A percentile compares a stretch with the other conserved stretches of the same genome.
Conservation (phyloP, 2,797 vertebrate genomes). For the Neosilurus hyrtlii region DNA sequence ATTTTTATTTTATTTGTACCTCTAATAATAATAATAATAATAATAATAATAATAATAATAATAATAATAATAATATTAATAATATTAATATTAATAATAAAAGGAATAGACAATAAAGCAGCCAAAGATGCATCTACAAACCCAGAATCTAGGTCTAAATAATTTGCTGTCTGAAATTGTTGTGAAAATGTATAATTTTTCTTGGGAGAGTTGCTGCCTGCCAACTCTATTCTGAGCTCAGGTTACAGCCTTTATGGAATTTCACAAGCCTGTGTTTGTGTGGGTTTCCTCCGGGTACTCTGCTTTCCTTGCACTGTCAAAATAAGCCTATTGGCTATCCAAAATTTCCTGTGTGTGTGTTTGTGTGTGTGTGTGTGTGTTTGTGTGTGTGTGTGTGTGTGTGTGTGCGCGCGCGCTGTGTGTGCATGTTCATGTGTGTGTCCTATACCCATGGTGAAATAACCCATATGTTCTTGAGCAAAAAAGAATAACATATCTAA, state of each 20-base stretch:
- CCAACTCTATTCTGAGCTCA: not conserved
- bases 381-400: too few species aligned
- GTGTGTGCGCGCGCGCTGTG: too few species aligned
- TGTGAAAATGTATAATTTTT: not conserved
- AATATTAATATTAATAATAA: too few species aligned
- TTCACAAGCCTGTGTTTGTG: not conserved
- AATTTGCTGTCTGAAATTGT: not conserved
- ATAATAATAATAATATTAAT: too few species aligned
- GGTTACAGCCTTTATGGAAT: not conserved
- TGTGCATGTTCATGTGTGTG: too few species aligned
- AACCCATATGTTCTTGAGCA: not conserved
- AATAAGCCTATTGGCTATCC: not conserved
- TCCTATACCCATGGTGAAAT: too few species aligned
- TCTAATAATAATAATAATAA: too few species aligned
- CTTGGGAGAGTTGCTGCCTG: not conserved
- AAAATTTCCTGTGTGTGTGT: not conserved
- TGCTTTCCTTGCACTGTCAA: not conserved
- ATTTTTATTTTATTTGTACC: too few species aligned
- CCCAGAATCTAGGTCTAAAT: not conserved
- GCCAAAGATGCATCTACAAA: not conserved
- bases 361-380: not conserved
- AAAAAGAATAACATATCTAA: not conserved
- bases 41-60: too few species aligned
- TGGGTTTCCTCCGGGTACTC: not conserved
- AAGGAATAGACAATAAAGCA: not conserved